Conservation (phyloP, 2,888 invertebrate species). For the Spicauda simplicius region DNA sequence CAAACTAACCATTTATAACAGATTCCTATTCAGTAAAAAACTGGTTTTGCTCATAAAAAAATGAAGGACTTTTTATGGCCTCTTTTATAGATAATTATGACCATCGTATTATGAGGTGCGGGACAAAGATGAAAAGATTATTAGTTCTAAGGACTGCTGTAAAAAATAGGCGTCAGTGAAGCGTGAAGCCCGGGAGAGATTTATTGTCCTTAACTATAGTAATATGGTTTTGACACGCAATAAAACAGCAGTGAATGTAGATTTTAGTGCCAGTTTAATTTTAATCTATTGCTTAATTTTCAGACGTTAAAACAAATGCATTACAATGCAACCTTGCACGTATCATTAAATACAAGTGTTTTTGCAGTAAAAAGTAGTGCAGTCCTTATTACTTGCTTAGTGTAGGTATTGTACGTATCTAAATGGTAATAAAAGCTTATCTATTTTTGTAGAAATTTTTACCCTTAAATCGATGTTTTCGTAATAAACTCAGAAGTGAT, state of each 20-base stretch:
- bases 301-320: too few species aligned
- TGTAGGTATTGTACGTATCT: too few species aligned
- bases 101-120: slow-evolving; percentile 11
- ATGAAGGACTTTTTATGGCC: slow-evolving; percentile 10
- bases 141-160: slow-evolving; percentile 12
- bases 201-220: slow-evolving; percentile 16
- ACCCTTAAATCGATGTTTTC: too few species aligned
- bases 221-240: slow-evolving; percentile 22
- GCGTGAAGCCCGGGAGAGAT: slow-evolving; percentile 15
- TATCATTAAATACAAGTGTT: neutral
- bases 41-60: neutral
- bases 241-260: neutral
- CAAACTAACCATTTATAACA: too few species aligned
- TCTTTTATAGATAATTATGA: slow-evolving; percentile 17
- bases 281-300: neutral
- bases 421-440: too few species aligned
- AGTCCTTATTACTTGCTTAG: too few species aligned
- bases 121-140: slow-evolving; percentile 13
- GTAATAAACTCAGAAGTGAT: too few species aligned
- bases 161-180: slow-evolving; percentile 24
- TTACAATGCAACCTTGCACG: too few species aligned
- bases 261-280: neutral
- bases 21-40: neutral
- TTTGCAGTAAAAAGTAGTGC: too few species aligned
- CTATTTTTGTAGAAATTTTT: too few species aligned